phyloP scores from a whole-genome alignment of 1,140 invertebrate species.

The Drosophila biarmipes region DNA sequence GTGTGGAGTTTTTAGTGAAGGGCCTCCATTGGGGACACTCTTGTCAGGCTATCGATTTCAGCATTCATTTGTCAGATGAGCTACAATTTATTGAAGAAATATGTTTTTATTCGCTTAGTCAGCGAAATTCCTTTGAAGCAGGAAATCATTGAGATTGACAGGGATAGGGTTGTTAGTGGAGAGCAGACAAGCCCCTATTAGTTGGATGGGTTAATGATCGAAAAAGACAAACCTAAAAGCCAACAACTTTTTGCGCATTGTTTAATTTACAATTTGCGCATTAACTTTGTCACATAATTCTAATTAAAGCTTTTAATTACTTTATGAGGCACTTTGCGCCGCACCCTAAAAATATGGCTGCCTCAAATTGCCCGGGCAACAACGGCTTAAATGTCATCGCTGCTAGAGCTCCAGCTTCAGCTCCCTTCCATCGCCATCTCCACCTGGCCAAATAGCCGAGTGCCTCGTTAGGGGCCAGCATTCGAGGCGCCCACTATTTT shows the following conservation, averaged over 20 bases:
- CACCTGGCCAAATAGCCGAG: constrained; percentile 45
- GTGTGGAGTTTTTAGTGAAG: constrained; percentile 10
- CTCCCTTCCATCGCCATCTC: not conserved
- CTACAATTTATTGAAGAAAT: constrained; percentile 57
- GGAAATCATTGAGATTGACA: constrained; percentile 2
- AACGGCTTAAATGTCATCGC: constrained; percentile 75
- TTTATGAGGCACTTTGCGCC: constrained; percentile 78
- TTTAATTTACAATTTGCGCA: constrained; percentile 83
- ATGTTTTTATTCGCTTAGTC: constrained; percentile 48
- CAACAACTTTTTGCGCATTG: constrained; percentile 57
- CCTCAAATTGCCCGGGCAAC: constrained; percentile 72
- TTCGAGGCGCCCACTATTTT: constrained; percentile 61
- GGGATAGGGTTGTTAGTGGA: constrained; percentile 20
- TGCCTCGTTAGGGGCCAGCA: constrained; percentile 64
- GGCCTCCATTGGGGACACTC: constrained; percentile 30
- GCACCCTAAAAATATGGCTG: constrained; percentile 77
- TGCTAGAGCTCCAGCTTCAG: constrained; percentile 10
- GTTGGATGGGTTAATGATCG: constrained; percentile 22
- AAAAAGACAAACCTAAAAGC: constrained; percentile 18
- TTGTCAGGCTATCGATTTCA: constrained; percentile 23
- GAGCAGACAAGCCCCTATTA: not conserved
- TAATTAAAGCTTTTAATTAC: constrained; percentile 83
- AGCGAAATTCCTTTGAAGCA: constrained; percentile 42
- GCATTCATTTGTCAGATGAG: constrained; percentile 71
- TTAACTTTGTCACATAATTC: constrained; percentile 83